Conservation (phyloP, 2,113 vertebrate species). For the Centropus unirufus region DNA sequence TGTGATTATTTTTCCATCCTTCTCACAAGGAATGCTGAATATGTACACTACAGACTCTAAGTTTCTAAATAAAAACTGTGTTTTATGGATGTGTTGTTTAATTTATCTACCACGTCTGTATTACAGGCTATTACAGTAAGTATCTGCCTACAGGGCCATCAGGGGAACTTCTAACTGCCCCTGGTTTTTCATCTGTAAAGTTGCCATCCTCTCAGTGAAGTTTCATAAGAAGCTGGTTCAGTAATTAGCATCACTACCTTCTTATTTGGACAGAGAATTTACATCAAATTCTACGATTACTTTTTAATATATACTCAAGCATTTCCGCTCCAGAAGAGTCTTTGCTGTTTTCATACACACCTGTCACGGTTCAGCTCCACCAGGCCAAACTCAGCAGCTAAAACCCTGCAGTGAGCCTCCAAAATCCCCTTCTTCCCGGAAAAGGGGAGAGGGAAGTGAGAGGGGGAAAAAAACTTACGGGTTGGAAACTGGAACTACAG, state of each 20-base stretch:
- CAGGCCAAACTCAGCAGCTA: too few relatives aligned
- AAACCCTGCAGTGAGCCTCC: too few relatives aligned
- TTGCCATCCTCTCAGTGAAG: background rate
- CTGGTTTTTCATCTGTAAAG: background rate
- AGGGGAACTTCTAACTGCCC: background rate
- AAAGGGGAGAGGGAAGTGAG: too few relatives aligned
- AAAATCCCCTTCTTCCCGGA: too few relatives aligned
- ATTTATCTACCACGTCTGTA: background rate
- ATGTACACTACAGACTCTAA: background rate
- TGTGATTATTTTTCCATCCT: background rate
- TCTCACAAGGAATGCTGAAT: background rate
- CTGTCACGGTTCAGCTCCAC: too few relatives aligned
- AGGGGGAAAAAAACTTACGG: too few relatives aligned
- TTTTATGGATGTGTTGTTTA: too few relatives aligned
- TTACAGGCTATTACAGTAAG: background rate
- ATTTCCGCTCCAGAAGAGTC: background rate
- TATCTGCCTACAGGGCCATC: background rate
- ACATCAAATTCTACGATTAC: background rate
- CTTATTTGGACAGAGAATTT: background rate
- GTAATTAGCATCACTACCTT: background rate
- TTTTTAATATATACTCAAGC: background rate
- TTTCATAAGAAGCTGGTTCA: background rate
- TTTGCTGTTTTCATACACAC: background rate
- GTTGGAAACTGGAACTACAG: too few relatives aligned
- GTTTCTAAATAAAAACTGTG: background rate